A percentile compares a stretch with the other conserved stretches of the same genome.
Evolutionary conservation across 2,113 vertebrate genomes (phyloP).

Genomic region (Aramus guarauna): DNA sequence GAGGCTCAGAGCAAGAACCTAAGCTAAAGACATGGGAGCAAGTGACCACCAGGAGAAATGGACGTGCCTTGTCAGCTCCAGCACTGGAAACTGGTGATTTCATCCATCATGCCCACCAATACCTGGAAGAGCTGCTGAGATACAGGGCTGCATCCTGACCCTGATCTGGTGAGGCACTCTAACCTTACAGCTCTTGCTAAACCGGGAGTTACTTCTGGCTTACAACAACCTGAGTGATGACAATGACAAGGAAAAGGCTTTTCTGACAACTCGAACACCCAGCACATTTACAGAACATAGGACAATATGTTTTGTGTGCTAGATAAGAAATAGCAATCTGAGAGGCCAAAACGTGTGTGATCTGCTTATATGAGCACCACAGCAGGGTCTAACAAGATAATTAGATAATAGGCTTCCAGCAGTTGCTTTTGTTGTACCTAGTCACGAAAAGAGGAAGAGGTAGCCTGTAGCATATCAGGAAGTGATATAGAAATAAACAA

Average conservation of each 20-base stretch:
- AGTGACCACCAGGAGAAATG: not conserved
- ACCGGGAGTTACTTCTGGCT: not conserved
- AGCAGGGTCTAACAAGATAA: conserved; percentile 25
- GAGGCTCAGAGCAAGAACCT: not conserved
- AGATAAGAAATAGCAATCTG: not conserved
- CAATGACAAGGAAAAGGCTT: not conserved
- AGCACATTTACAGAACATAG: not conserved
- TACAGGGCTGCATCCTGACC: not conserved
- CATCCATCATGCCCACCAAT: not conserved
- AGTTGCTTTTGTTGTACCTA: conserved; percentile 24
- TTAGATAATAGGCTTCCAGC: conserved; percentile 25
- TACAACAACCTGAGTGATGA: not conserved
- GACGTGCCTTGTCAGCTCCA: not conserved
- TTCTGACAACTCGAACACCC: not conserved
- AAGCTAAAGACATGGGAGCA: not conserved
- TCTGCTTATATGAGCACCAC: not conserved
- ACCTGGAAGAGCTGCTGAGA: not conserved
- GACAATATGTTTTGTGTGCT: not conserved
- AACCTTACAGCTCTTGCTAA: not conserved
- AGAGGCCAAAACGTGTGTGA: not conserved
- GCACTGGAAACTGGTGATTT: not conserved
- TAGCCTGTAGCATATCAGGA: not conserved
- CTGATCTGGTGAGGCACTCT: not conserved
- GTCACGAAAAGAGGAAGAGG: conserved; percentile 5
- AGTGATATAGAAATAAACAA: not conserved